Evolutionary conservation across 2,113 vertebrate species (phyloP), one percentile per base, ranked within the genome.

Genomic region (Corythoichthys haematopterus): DNA sequence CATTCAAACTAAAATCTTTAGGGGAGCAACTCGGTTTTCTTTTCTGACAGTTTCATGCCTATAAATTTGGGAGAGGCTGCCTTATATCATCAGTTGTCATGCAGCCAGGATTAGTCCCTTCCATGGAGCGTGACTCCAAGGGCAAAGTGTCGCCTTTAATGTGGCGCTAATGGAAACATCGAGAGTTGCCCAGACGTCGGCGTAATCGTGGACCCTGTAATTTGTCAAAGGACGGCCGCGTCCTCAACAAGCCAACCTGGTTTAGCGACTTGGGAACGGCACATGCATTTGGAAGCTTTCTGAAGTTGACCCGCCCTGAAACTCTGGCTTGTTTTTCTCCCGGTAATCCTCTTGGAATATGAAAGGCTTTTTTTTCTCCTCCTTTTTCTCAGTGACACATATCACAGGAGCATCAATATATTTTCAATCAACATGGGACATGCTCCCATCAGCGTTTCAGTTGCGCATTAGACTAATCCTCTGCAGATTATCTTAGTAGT

Each of bases 111-210:
- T 87, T 82, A 83, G 68, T 64, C 62, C 75, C 74, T 77, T 80
- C 82, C 76, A 78, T 80, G 81, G 79, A 55, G 14, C 65, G 75
- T 88, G 84, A 89, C 73, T 84, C 80, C 88, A 73, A 77, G 59
- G 72, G 66, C 40, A 65, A 77, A 65, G 84, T 76, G 76, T 71
- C 71, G 62, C 82, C 80, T 76, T 52, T 9, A 55, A 60, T 66
- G 73, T 75, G 51, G 14, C 59, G 65, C 43, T 71, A 72, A 72
- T 65, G 72, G 66, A 52, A 74, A 59, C 71, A 52, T 36, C 35
- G 47, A 37, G 10, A 2, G 66, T 12, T 46, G 35, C 6, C 20
- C 16, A 12, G n/a, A 60, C 28, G 35, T 75, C 14, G 36, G 5
- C 20, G 63, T 67, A 47, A 37, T 12, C 47, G 56, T 20, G n/a